Base-by-base conservation (phyloP, 2,888 invertebrate species). In the Prosopocoilus inquinatus region DNA sequence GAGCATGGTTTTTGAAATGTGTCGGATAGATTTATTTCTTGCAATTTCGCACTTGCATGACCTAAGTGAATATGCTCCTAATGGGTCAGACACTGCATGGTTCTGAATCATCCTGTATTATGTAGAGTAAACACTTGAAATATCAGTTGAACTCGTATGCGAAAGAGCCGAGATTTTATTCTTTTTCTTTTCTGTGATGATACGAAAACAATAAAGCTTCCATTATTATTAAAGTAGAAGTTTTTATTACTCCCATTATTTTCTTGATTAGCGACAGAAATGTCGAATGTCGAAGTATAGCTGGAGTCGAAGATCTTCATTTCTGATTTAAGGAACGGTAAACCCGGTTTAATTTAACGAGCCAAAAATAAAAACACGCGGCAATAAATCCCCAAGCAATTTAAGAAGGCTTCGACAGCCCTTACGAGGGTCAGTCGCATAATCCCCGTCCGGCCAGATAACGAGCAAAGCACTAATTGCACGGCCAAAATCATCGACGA, bases 281-380 rank as follows among this genome's bases (percentile, higher is more conserved):
- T 15, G 41, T 8, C 15, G 38, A 11, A 34, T 38, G n/a, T 12
- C n/a, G 39, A 38, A 38, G 9, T 16, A 4, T 11, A 36, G 15
- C 9, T 16, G 2, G 12, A 41, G 9, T 5, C n/a, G 9, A n/a
- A 16, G 13, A 9, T 11, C 33, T 39, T 53, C 47, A 53, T 45
- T 53, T 47, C 38, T 34, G 47, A 53, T 47, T 53, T 47, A 41
- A 47, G 46, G 15, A 39, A 41, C 5, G 20, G 4, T 43, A 53
- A 43, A 41, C 47, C 41, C 15, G 34, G 47, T 15, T 43, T 33
- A 28, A 53, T 53, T 47, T 53, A 53, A 53, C 47, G 47, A 53
- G 47, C 47, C 39, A 12, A 53, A 53, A 47, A 47, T 53, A 53
- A 53, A 47, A 47, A 53, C 47, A 53, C 39, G 16, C 12, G 16